Evolutionary conservation across 2,113 vertebrate species (phyloP), one percentile per base, ranked within the genome.

Genomic region (Callithrix jacchus): DNA sequence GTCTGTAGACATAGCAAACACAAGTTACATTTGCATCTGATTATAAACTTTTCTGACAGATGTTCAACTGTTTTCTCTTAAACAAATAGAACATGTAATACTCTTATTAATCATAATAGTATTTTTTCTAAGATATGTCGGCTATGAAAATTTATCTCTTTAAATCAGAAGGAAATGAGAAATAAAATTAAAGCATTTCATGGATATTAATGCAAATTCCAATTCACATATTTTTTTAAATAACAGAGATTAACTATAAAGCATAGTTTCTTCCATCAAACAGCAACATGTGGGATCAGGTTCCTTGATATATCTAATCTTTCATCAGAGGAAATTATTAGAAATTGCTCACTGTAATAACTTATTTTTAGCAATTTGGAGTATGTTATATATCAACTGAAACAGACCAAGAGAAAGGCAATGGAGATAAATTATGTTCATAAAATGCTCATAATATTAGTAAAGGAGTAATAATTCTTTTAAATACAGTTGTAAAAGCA

Each of bases 281-380:
- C 3, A 30, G 42, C 5, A 83, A 70, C 49, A 85, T 95, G 86
- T 88, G 35, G 73, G 40, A 87, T 86, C 16, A 77, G 18, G 13
- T 87, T 96, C 58, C 18, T 79, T 93, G 74, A 73, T 81, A 25
- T 73, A 84, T 82, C 30, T 95, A 61, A 97, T 96, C n/a, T 76
- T 93, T 95, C 95, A 94, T 91, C 68, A 42, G 45, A 64, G 30
- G 13, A 96, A 95, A 77, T 82, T 97, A 98, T 95, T 87, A 97
- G 45, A 82, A 96, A 3, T 45, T 95, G 4, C 93, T 95, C 49
- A 49, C 70, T 94, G 30, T 32, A 64, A 88, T 93, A 88, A 70
- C 47, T 91, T 93, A 96, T 93, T 97, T 90, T 2, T 32, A 92
- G 20, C 30, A 96, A 58, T 94, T 94, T 85, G 2, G 80, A 87